Evolutionary conservation across 2,113 vertebrate genomes (phyloP), one percentile per base, ranked within the genome.

Genomic region (Theristicus caerulescens): DNA sequence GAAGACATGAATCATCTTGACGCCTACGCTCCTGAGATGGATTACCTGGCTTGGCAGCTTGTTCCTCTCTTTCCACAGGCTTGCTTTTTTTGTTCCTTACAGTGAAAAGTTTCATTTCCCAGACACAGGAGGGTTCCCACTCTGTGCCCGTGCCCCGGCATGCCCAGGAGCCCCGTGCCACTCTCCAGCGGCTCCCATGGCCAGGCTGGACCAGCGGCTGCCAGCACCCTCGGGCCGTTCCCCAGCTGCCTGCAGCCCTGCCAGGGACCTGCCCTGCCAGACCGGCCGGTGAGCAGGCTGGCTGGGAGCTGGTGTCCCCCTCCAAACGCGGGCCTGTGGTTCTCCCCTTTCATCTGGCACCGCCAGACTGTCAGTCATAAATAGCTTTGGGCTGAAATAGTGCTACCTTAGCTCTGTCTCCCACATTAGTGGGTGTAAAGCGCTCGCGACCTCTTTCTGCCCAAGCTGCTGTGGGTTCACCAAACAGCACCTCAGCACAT

Each of bases 1-100:
- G 97, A 98, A 98, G 98, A 94, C 98, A 97, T 98, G 98, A 98
- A 98, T 99, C 98, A 99, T 97, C 98, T 46, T 97, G 98, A 98
- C 97, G 93, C 98, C 91, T 87, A 79, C 13, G 70, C 96, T 96
- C 42, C 61, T 2, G 98, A 98, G 98, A 99, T 98, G 98, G 97
- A 99, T 98, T 97, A 97, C 98, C 97, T 96, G 95, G 78, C 89
- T 97, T 98, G 98, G 97, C 93, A 97, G 92, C 93, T 95, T 88
- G 94, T 96, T 98, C 96, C 95, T 98, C 90, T 97, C 98, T 97
- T 96, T 82, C 88, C 96, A 88, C 93, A 80, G 66, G 18, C 58
- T 3, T 8, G 16, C 40, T 65, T 54, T 25, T 25, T 71, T 61
- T 72, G 16, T 40, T 92, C 36, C 74, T 92, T 34, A 54, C 82